Conservation (phyloP, 2,888 invertebrate species). For the Philhelius pedissequus region DNA sequence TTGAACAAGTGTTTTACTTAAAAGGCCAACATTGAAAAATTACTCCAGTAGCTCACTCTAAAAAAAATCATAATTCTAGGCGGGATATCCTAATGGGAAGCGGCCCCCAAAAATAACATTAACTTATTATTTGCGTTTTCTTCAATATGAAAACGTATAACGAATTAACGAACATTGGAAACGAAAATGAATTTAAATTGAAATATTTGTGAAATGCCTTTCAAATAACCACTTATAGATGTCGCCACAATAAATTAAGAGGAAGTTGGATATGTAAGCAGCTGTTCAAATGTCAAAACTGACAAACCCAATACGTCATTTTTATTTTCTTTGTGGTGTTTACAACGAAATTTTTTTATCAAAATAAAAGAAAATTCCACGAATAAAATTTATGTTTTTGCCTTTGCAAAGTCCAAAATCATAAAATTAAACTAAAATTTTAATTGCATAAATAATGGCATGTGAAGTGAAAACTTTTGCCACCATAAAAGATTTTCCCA, state of each 20-base stretch:
- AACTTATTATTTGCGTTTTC: no score
- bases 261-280: background rate
- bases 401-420: background rate
- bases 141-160: no score
- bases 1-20: no score
- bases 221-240: background rate
- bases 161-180: background rate
- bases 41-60: no score
- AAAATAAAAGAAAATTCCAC: conserved; percentile 11
- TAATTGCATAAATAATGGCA: conserved; percentile 75
- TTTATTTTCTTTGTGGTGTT: conserved; percentile 60
- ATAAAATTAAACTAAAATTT: background rate
- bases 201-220: background rate
- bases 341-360: conserved; percentile 13
- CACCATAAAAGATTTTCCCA: conserved; percentile 82
- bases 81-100: no score
- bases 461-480: conserved; percentile 84
- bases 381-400: conserved; percentile 35
- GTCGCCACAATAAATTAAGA: background rate
- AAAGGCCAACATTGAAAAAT: no score
- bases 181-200: background rate
- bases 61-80: no score
- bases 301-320: background rate
- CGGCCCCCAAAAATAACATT: no score
- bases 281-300: conserved; percentile 6